phyloP scores from a whole-genome alignment of 2,113 vertebrate species.

The Albula goreensis region DNA sequence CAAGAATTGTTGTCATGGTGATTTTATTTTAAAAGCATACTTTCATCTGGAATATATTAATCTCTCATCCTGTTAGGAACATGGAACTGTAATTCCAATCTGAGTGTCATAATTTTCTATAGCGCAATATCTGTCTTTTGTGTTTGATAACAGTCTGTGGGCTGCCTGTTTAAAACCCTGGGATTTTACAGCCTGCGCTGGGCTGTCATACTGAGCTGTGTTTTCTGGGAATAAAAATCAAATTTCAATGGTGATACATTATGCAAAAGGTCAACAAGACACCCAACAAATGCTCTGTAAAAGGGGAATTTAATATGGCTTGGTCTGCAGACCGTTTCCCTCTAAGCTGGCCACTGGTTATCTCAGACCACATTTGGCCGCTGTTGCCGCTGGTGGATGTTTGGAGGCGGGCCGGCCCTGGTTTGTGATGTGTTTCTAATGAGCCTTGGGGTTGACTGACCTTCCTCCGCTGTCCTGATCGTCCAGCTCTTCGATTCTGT shows the following conservation, averaged over 20 bases:
- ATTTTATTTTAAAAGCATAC: neutral
- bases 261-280: neutral
- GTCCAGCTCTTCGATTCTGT: neutral
- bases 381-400: neutral
- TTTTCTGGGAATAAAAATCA: neutral
- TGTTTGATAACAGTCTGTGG: too few relatives aligned
- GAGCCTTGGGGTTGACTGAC: neutral
- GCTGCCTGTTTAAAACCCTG: too few relatives aligned
- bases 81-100: neutral
- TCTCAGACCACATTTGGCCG: neutral
- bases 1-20: neutral
- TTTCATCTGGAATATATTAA: neutral
- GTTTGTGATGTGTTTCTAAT: neutral
- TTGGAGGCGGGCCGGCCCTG: neutral
- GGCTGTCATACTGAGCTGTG: too few relatives aligned
- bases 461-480: slow-evolving; percentile 7
- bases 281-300: neutral
- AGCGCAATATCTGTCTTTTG: neutral
- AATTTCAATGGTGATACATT: neutral
- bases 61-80: neutral
- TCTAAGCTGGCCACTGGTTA: neutral
- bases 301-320: neutral
- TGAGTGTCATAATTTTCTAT: neutral
- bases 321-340: neutral
- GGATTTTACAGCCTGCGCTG: neutral